phyloP scores from a whole-genome alignment of 2,888 invertebrate species.

The Danaus chrysippus region DNA sequence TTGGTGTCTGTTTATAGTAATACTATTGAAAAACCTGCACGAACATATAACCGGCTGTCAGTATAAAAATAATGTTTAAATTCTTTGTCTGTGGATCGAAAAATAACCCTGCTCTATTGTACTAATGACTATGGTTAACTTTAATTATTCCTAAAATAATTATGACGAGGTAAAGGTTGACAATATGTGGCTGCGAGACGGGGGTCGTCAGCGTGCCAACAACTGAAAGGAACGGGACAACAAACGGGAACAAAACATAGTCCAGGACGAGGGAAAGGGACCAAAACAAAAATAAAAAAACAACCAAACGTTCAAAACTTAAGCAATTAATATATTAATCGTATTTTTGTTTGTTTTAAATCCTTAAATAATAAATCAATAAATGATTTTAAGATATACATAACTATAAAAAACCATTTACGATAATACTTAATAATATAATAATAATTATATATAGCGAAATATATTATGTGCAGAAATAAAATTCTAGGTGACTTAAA shows the following conservation, averaged over 20 bases:
- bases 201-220: slow-evolving; percentile 55
- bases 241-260: slow-evolving; percentile 49
- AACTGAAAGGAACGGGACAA: slow-evolving; percentile 50
- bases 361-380: slow-evolving; percentile 78
- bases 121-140: slow-evolving; percentile 77
- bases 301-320: slow-evolving; percentile 75
- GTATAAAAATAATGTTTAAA: slow-evolving; percentile 77
- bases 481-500: slow-evolving; percentile 80
- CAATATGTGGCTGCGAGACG: slow-evolving; percentile 60
- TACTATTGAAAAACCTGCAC: slow-evolving; percentile 69
- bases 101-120: slow-evolving; percentile 79
- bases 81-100: slow-evolving; percentile 77
- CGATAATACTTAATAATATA: slow-evolving; percentile 79
- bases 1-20: slow-evolving; percentile 55
- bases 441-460: slow-evolving; percentile 79
- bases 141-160: slow-evolving; percentile 77
- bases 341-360: slow-evolving; percentile 52
- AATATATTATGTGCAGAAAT: slow-evolving; percentile 80
- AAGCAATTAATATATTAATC: slow-evolving; percentile 79
- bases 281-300: slow-evolving; percentile 58
- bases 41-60: slow-evolving; percentile 76
- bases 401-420: slow-evolving; percentile 78
- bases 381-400: slow-evolving; percentile 79
- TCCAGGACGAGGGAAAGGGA: slow-evolving; percentile 56
- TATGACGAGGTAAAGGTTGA: slow-evolving; percentile 76